Conservation (phyloP, 2,113 vertebrate species). For the Phalacrocorax pelagicus region DNA sequence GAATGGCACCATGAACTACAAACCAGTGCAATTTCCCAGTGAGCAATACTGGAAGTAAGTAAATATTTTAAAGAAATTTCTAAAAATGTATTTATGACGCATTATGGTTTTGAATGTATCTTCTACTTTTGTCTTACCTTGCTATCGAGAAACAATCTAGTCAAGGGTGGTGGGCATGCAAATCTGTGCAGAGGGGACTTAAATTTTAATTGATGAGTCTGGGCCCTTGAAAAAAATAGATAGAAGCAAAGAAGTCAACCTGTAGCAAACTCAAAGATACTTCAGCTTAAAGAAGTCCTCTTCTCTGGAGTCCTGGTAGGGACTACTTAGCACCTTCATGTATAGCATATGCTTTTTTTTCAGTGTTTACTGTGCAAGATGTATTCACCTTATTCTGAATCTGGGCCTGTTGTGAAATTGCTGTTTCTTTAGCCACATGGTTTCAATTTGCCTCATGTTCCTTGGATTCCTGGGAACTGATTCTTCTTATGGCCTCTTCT, state of each 20-base stretch:
- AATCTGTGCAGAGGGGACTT: neutral
- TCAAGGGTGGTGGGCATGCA: neutral
- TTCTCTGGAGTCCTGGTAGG: neutral
- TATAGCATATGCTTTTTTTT: neutral
- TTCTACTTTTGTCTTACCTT: neutral
- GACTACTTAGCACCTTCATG: neutral
- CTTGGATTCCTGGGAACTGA: neutral
- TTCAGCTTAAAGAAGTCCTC: neutral
- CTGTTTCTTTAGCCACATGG: neutral
- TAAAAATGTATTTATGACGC: neutral
- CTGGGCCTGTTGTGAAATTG: neutral
- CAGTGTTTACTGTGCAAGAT: neutral
- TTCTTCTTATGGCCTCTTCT: neutral
- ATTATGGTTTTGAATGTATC: neutral
- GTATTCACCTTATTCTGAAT: neutral
- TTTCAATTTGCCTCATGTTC: neutral
- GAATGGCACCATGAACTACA: slow-evolving; percentile 59
- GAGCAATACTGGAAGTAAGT: slow-evolving; percentile 97
- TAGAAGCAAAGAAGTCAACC: neutral
- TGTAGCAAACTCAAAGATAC: neutral
- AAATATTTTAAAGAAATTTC: neutral
- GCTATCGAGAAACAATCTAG: neutral
- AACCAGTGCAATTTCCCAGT: slow-evolving; percentile 80
- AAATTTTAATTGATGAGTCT: neutral
- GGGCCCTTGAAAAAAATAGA: neutral